Percentiles rank a stretch among this genome's conserved stretches.
Conservation (phyloP, 2,113 vertebrate genomes). For the Madoqua kirkii region DNA sequence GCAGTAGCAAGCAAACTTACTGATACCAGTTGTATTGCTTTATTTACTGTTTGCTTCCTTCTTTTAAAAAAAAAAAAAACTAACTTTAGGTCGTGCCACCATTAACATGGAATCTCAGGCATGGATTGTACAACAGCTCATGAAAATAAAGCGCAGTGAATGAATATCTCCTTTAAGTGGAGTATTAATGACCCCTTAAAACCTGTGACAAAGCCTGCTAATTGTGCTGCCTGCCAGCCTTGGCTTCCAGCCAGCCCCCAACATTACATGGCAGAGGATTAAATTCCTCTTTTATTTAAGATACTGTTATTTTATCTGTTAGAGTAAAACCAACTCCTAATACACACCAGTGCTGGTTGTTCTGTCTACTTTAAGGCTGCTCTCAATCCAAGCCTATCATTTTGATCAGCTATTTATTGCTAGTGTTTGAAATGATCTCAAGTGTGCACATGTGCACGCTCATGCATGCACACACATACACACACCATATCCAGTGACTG, state of each 20-base stretch:
- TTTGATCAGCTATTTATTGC: neutral
- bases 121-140: neutral
- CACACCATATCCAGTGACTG: neutral
- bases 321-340: neutral
- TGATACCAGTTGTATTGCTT: neutral
- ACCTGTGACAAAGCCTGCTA: neutral
- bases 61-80: neutral
- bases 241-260: neutral
- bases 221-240: neutral
- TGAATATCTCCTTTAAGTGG: neutral
- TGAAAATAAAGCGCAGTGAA: neutral
- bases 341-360: neutral
- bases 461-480: neutral
- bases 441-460: fast-evolving
- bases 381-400: neutral
- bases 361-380: neutral
- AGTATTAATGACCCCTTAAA: neutral
- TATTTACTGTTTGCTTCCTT: neutral
- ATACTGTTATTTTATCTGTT: conserved; percentile 1
- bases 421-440: neutral
- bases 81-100: neutral
- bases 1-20: neutral
- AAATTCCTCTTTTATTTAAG: neutral
- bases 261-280: neutral
- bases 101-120: neutral